A percentile compares a stretch with the other conserved stretches of the same genome.
Conservation (phyloP, 2,888 invertebrate genomes). For the Erebia palarica region DNA sequence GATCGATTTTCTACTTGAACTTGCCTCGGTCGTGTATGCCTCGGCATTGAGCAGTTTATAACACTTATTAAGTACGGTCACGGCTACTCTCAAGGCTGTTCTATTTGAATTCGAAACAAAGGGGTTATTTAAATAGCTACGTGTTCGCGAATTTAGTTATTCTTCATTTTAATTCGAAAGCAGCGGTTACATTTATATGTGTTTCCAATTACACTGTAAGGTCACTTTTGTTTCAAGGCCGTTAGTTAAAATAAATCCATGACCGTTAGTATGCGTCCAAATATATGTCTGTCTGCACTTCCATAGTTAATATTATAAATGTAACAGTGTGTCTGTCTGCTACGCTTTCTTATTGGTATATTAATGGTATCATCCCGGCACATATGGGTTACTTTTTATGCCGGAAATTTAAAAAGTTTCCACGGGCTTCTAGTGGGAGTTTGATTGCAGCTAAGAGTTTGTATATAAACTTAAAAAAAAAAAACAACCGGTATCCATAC, state of each 20-base stretch:
- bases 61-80: slow-evolving; percentile 53
- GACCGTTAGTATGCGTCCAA: too few relatives aligned
- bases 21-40: slow-evolving; percentile 53
- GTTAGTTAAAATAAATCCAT: neutral
- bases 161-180: slow-evolving; percentile 24
- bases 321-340: too few relatives aligned
- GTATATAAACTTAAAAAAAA: too few relatives aligned
- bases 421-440: too few relatives aligned
- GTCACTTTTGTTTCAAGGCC: neutral
- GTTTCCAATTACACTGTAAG: neutral
- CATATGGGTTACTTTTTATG: too few relatives aligned
- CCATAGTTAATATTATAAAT: too few relatives aligned
- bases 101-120: slow-evolving; percentile 36
- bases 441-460: too few relatives aligned
- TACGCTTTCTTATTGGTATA: too few relatives aligned
- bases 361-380: too few relatives aligned
- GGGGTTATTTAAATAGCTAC: slow-evolving; percentile 33
- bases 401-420: too few relatives aligned
- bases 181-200: slow-evolving; percentile 2
- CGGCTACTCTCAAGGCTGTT: slow-evolving; percentile 47
- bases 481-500: too few relatives aligned
- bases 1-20: slow-evolving; percentile 71
- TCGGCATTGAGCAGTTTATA: slow-evolving; percentile 51
- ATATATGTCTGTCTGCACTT: too few relatives aligned
- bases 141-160: slow-evolving; percentile 16